phyloP scores from a whole-genome alignment of 2,113 vertebrate genomes.

The Propithecus coquereli region DNA sequence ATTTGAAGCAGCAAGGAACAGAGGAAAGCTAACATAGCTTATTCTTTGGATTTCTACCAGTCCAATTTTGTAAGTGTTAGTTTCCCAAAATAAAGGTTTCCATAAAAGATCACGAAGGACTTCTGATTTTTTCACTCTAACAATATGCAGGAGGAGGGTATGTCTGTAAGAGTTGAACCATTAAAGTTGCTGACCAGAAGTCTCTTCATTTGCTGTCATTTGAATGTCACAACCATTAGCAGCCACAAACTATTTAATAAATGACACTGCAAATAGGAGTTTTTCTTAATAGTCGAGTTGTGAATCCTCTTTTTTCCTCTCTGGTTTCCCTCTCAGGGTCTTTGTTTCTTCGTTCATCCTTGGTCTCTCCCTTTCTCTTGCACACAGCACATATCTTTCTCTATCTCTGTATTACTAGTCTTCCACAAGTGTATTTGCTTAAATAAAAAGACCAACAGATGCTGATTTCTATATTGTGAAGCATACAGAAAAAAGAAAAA shows the following conservation, averaged over 20 bases:
- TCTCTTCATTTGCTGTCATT: neutral
- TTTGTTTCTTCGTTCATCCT: neutral
- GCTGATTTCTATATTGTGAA: neutral
- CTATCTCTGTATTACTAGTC: neutral
- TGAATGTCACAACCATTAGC: neutral
- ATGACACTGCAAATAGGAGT: neutral
- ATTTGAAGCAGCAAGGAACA: constrained; percentile 66
- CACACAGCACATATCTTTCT: neutral
- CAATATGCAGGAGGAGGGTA: neutral
- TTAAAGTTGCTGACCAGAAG: neutral
- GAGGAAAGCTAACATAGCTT: constrained; percentile 46
- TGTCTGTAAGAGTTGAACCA: neutral
- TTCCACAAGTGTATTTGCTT: neutral
- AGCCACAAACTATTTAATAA: neutral
- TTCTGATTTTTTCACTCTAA: neutral
- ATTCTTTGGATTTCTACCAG: constrained; percentile 56
- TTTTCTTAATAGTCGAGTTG: neutral
- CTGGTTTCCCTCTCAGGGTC: neutral
- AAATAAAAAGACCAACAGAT: neutral
- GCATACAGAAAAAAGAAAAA: neutral
- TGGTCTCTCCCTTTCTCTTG: neutral
- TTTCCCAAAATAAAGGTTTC: constrained; percentile 55
- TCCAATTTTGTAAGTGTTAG: constrained; percentile 46
- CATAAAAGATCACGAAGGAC: constrained; percentile 5
- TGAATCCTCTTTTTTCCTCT: neutral